A percentile compares a stretch with the other conserved stretches of the same genome.
phyloP scores from a whole-genome alignment of 2,113 vertebrate species.

The Zosterops hypoxanthus region DNA sequence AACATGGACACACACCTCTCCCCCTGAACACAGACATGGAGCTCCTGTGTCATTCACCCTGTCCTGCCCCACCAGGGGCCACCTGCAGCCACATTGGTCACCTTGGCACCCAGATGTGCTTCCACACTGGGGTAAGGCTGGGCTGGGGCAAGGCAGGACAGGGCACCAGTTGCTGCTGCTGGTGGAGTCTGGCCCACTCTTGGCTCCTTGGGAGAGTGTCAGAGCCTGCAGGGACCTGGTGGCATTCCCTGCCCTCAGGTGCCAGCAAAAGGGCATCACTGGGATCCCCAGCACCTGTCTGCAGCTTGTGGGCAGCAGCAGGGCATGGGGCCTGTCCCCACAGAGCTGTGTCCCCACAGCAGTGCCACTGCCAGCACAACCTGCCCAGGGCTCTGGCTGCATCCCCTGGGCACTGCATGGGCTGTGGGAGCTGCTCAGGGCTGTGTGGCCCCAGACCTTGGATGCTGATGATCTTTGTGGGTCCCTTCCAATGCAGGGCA shows the following conservation, averaged over 20 bases:
- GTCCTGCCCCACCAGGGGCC: rapidly evolving
- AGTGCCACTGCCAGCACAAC: not conserved
- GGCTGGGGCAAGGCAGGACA: not conserved
- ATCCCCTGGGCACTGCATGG: rapidly evolving
- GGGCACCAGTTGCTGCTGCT: not conserved
- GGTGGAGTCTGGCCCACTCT: not conserved
- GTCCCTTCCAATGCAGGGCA: not conserved
- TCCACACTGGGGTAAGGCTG: not conserved
- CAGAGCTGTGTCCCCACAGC: not conserved
- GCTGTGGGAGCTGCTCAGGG: not conserved
- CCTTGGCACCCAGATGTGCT: not conserved
- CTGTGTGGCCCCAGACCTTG: not conserved
- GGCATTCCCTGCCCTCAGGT: not conserved
- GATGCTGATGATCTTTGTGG: rapidly evolving
- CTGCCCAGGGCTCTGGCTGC: not conserved
- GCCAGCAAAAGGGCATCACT: not conserved
- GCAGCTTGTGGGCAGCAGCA: not conserved
- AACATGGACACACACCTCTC: not conserved
- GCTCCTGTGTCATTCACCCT: not conserved
- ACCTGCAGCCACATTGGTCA: rapidly evolving
- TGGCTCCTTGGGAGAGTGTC: rapidly evolving
- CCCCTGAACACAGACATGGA: rapidly evolving
- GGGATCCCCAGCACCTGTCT: rapidly evolving
- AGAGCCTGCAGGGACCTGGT: not conserved
- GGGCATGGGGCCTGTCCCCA: rapidly evolving